Base-by-base conservation (phyloP, 2,113 vertebrate genomes). In the Gymnocephalus cernua region DNA sequence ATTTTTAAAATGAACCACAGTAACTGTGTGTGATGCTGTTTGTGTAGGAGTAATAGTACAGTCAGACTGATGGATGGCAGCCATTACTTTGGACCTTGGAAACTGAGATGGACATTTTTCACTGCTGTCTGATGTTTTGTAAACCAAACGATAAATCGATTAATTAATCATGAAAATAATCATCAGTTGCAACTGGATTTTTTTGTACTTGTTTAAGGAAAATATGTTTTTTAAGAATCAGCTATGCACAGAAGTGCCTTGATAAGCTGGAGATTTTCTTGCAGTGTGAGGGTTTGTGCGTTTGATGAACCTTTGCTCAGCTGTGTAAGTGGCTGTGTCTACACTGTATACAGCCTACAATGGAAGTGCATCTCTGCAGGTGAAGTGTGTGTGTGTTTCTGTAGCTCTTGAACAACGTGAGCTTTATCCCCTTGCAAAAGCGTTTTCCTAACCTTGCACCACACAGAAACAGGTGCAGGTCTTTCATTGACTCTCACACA, bases 281-380 rank as follows among this genome's bases (percentile, higher is more conserved):
- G 8, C 29, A 21, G 6, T 25, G 45, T 25, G 48, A 38, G 18
- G 25, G 12, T 32, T 53, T 73, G 48, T n/a, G 61, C 21, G 44
- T 44, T 41, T 41, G 51, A 41, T 67, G 23, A 44, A 41, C 56
- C 21, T 77, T 78, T 73, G 21, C 27, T 21, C 7, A 2, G 14
- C 51, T 73, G 23, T 67, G 25, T 72, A 32, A 57, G 61, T 23
- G n/a, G 21, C 35, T 65, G 0, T 82, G 65, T 75, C 51, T 70
- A 8, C 53, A 18, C 27, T 14, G 48, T 16, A 45, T 25, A 41
- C 29, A 27, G 44, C 15, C 54, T 69, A 38, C 35, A 58, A 51
- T 35, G 2, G 54, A 45, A 82, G 58, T 48, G 18, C 9, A 21
- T 79, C 82, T 87, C 82, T 83, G 72, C 77, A 85, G 64, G 79